Evolutionary conservation across 1,140 invertebrate species (phyloP).

Genomic region (Cydia splendana): DNA sequence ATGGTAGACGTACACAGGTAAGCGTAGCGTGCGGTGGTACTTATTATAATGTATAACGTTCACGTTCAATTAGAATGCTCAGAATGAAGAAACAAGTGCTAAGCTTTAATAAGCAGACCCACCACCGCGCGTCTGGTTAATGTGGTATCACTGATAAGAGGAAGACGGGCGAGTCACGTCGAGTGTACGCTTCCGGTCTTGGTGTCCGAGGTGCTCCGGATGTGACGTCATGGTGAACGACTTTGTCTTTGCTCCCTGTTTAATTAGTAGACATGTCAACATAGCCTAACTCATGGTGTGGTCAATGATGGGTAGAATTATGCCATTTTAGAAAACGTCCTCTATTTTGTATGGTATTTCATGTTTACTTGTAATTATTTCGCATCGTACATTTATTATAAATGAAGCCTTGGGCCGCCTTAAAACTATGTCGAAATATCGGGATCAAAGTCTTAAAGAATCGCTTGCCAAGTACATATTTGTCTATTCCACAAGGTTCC

Average conservation of each 20-base stretch:
- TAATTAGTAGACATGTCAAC: background rate
- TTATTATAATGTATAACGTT: too few species aligned
- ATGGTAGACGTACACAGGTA: too few species aligned
- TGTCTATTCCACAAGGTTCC: too few species aligned
- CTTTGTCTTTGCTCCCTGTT: background rate
- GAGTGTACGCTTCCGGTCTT: constrained; percentile 38
- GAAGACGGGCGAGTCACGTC: constrained; percentile 48
- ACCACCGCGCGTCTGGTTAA: constrained; percentile 55
- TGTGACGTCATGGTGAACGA: background rate
- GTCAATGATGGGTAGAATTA: background rate
- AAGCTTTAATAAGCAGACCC: constrained; percentile 42
- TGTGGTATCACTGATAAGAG: constrained; percentile 58
- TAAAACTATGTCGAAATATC: too few species aligned
- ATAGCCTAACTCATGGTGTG: background rate
- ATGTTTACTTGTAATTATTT: too few species aligned
- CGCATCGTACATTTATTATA: too few species aligned
- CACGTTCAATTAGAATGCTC: background rate
- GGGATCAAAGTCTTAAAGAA: too few species aligned
- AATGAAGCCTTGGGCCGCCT: too few species aligned
- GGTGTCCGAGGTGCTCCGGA: constrained; percentile 11
- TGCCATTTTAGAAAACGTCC: background rate
- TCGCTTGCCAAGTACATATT: too few species aligned
- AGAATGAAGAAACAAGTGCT: background rate
- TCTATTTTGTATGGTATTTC: too few species aligned
- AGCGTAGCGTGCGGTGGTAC: too few species aligned